Conservation (phyloP, 1,140 invertebrate species). For the Hirudo medicinalis region DNA sequence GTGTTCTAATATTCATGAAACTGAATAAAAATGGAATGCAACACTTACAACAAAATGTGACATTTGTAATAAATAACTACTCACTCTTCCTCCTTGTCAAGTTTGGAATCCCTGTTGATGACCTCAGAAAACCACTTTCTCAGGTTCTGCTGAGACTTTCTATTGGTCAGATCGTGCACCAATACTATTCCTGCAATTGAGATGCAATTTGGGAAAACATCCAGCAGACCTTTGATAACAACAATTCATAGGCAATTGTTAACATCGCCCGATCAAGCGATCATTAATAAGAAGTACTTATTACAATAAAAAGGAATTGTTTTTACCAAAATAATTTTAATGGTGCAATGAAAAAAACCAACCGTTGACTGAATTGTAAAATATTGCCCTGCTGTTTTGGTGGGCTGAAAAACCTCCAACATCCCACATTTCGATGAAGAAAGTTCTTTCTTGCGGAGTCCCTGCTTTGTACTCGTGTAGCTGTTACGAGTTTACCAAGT, state of each 20-base stretch:
- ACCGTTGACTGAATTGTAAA: conserved; percentile 85
- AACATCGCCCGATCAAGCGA: too few relatives aligned
- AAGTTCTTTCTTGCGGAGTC: conserved; percentile 72
- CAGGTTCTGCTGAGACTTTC: conserved; percentile 84
- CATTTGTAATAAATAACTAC: not conserved
- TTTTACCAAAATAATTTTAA: not conserved
- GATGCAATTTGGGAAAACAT: too few relatives aligned
- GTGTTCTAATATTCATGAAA: too few relatives aligned
- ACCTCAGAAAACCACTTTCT: conserved; percentile 84
- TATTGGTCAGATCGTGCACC: conserved; percentile 88
- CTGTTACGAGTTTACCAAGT: conserved; percentile 30
- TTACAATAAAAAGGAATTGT: not conserved
- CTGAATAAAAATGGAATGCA: too few relatives aligned
- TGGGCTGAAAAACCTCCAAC: conserved; percentile 84
- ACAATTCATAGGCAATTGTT: too few relatives aligned
- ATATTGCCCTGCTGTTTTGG: conserved; percentile 74
- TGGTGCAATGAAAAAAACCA: conserved; percentile 27
- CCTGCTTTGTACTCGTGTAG: conserved; percentile 89
- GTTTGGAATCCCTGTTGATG: conserved; percentile 57
- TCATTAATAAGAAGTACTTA: too few relatives aligned
- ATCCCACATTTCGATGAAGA: conserved; percentile 90
- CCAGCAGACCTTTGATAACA: too few relatives aligned
- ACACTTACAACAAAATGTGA: not conserved
- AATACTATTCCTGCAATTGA: conserved; percentile 63
- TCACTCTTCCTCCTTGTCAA: conserved; percentile 21